Percentiles rank a stretch among this genome's conserved stretches.
Conservation (phyloP, 2,113 vertebrate species). For the Eclectus roratus region DNA sequence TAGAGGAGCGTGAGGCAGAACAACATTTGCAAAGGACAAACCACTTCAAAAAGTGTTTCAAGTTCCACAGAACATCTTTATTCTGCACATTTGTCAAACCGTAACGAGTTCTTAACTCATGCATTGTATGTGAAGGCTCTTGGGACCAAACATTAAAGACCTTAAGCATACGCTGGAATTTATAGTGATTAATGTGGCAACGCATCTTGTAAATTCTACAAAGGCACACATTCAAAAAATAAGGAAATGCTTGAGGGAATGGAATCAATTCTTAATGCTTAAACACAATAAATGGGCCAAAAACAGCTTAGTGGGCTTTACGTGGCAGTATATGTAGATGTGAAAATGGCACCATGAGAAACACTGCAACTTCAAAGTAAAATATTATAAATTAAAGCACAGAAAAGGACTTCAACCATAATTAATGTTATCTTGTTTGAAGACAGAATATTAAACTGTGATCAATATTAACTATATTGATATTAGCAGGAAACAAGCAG, state of each 20-base stretch:
- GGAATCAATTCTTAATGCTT: background rate
- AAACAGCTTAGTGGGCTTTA: slow-evolving; percentile 11
- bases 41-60: background rate
- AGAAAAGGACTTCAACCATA: background rate
- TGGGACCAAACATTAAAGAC: slow-evolving; percentile 15
- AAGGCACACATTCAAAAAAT: background rate
- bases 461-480: background rate
- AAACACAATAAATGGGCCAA: background rate
- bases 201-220: slow-evolving; percentile 27
- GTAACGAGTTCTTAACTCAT: background rate
- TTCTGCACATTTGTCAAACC: background rate
- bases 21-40: background rate
- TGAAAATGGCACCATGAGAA: background rate
- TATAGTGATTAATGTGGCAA: slow-evolving; percentile 2
- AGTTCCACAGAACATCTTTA: background rate
- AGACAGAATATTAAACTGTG: background rate
- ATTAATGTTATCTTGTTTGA: background rate
- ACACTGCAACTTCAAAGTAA: background rate
- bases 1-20: background rate
- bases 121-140: background rate
- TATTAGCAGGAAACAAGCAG: background rate
- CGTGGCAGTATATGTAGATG: background rate
- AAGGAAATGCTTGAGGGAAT: background rate
- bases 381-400: background rate
- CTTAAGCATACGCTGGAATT: background rate